Base-by-base conservation (phyloP, 2,888 invertebrate species). In the Dasypogon diadema region DNA sequence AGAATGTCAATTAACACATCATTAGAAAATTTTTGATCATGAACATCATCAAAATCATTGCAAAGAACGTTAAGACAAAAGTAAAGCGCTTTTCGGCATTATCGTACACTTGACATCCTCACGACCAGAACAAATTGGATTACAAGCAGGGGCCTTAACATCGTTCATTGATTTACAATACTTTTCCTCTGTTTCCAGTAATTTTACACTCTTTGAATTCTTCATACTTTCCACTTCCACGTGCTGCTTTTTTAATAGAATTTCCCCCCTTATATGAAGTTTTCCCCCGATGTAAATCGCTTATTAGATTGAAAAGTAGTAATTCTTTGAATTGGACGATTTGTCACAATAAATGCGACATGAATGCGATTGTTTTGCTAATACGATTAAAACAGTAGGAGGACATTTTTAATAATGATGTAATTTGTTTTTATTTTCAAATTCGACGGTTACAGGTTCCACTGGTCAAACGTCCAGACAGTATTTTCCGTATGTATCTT, bases 401-500 rank as follows among this genome's bases (percentile, higher is more conserved):
- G 10, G 10, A 30, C 10, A 30, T 6, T 30, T 30, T 30, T 30
- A 30, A 30, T 30, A 8, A 30, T 5, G 8, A 30, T 30, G 8
- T 6, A 30, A 30, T 30, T 6, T 6, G 10, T 30, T 18, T 56
- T 6, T 30, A 6, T 1, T 37, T 58, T 58, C 18, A 14, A 48
- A 18, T 18, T 21, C 26, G 48, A 46, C 16, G 34, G 10, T 26
- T 70, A 68, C 78, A 82, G 82, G 82, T 79, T 78, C 80, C 76
- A 79, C 81, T 78, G 81, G 81, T 74, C 81, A 80, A 79, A 79
- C 81, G 79, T 80, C 80, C 72, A 80, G 81, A 78, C 89, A 90
- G 84, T 90, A 90, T 84, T 91, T 92, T 84, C 92, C 92, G 78
- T 92, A 92, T 83, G 92, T 92, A 80, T 92, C 92, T 78, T 92